phyloP scores from a whole-genome alignment of 2,113 vertebrate genomes.

The Atractosteus spatula region DNA sequence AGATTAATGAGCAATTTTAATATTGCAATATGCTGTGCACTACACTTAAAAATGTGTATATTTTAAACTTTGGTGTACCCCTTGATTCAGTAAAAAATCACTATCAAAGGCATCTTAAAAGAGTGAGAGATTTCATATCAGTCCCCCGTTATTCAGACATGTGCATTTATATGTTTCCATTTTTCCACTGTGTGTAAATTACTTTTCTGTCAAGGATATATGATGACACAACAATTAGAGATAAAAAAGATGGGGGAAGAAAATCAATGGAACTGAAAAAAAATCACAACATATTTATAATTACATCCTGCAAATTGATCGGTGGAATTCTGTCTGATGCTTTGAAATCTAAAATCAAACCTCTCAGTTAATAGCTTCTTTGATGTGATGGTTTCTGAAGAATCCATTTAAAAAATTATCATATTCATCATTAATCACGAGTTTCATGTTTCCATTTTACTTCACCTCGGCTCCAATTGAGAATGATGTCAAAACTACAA shows the following conservation, averaged over 20 bases:
- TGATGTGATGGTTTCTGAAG: neutral
- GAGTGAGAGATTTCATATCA: neutral
- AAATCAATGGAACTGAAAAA: neutral
- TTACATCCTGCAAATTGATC: neutral
- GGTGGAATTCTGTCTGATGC: neutral
- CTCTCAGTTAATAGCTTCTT: neutral
- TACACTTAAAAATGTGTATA: too few species aligned
- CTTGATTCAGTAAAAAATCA: too few species aligned
- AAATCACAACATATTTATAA: neutral
- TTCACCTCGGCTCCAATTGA: neutral
- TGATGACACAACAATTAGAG: neutral
- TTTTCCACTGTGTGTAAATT: neutral
- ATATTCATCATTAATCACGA: too few species aligned
- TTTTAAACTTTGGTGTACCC: too few species aligned
- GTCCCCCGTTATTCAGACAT: neutral
- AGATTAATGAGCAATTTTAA: too few species aligned
- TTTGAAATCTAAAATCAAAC: slow-evolving; percentile 1
- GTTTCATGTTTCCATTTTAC: neutral
- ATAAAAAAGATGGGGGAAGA: neutral
- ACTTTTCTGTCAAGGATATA: neutral
- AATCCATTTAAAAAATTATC: neutral
- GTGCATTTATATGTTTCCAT: neutral
- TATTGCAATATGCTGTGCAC: too few species aligned
- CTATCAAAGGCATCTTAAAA: neutral
- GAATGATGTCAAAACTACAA: neutral